Base-by-base conservation (phyloP, 2,113 vertebrate species). In the Tupaia chinensis region DNA sequence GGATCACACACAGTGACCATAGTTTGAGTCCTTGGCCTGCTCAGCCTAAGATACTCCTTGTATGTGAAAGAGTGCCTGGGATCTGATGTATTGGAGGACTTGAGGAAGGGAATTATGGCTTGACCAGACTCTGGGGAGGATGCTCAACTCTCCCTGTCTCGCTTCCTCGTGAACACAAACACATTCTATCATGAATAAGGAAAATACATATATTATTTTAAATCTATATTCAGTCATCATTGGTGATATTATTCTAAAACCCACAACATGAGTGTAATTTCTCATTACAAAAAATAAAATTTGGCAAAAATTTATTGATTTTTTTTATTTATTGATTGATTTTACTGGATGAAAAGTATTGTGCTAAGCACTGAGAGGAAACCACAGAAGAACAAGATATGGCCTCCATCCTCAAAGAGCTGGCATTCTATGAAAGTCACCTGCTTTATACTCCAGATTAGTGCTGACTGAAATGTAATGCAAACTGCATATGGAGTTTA, bases 241-340 rank as follows among this genome's bases (percentile, higher is more conserved):
- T 63, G 60, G 34, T 63, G 29, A 76, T 25, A 77, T 87, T 65
- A 32, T 79, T 87, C 73, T 74, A 68, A 68, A 95, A 69, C 14
- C 78, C 80, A 19, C 32, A 81, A 87, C 60, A 34, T 82, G 44
- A n/a, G 11, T 34, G 3, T 19, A 66, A 9, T 61, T 84, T 92
- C 66, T 92, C 27, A 61, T 58, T 44, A 74, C 15, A 63, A 22
- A 66, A 72, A 69, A 34, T 16, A 69, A 86, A 80, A 94, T 22
- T 85, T 76, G 58, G 80, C 60, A 85, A 85, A 54, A 2, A 1
- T 79, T 61, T 82, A 77, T 72, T 16, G 8, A 63, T 84, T 69
- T 44, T 69, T 44, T 44, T 44, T 44, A 44, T 44, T 44, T 44
- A 44, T 44, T 44, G 44, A 44, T 44, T 44, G 44, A 44, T 44